Evolutionary conservation across 2,113 vertebrate genomes (phyloP).

Genomic region (Dasyprocta punctata): DNA sequence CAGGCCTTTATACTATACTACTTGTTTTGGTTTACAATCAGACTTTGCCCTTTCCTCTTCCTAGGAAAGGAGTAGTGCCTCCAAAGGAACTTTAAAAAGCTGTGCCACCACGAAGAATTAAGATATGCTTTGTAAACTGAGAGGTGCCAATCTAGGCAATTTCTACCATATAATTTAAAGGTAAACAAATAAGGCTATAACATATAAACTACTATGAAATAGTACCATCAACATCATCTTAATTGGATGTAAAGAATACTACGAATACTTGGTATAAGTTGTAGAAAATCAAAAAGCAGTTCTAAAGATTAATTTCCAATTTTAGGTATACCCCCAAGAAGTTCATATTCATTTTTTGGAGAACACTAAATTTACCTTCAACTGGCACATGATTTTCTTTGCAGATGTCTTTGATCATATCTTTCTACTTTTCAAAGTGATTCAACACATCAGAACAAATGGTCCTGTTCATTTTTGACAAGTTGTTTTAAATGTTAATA

Average conservation of each 20-base stretch:
- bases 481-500: background rate
- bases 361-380: background rate
- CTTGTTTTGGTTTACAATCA: background rate
- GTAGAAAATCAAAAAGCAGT: background rate
- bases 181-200: background rate
- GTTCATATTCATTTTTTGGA: background rate
- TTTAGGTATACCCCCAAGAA: background rate
- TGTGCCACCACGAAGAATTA: background rate
- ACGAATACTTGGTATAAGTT: background rate
- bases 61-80: background rate
- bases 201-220: background rate
- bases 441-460: conserved; percentile 20
- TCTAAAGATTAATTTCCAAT: background rate
- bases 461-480: background rate
- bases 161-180: background rate
- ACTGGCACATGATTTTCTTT: background rate
- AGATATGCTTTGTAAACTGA: background rate
- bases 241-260: background rate
- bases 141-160: background rate
- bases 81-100: background rate
- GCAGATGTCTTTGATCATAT: background rate
- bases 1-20: background rate
- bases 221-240: background rate
- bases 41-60: background rate
- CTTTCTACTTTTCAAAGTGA: conserved; percentile 19